phyloP scores from a whole-genome alignment of 30 jellyfish, hydroid and myxozoan genomes.

The Cassiopea andromeda region DNA sequence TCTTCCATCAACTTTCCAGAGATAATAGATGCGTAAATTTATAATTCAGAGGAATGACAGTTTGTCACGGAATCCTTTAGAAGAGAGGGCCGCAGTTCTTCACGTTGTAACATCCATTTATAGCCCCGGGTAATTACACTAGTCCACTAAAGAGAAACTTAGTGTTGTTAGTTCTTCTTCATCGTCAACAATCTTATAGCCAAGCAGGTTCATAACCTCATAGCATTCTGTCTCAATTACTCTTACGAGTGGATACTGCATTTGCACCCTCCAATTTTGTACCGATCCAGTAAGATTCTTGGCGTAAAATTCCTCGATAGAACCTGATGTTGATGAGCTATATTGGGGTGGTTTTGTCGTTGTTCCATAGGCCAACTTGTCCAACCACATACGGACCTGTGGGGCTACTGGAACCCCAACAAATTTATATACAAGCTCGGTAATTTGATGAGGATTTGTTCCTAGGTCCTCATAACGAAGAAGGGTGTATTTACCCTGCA shows the following conservation, averaged over 20 bases:
- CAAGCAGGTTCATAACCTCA: slow-evolving; percentile 98
- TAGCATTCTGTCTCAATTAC: slow-evolving; percentile 97
- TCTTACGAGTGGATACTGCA: slow-evolving; percentile 92
- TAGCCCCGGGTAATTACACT: background rate
- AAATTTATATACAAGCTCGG: slow-evolving; percentile 96
- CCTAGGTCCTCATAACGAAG: slow-evolving; percentile 99
- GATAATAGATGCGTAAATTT: too few species aligned
- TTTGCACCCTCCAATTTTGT: slow-evolving; percentile 95
- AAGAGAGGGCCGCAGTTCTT: background rate
- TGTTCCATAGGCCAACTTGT: slow-evolving; percentile 90
- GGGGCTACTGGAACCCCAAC: slow-evolving; percentile 99
- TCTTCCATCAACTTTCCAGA: too few species aligned
- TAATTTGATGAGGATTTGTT: slow-evolving; percentile 97
- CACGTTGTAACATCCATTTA: too few species aligned
- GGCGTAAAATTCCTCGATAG: slow-evolving; percentile 95
- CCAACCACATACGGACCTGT: slow-evolving; percentile 99
- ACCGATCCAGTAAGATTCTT: slow-evolving; percentile 96
- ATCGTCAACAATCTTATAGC: slow-evolving; percentile 97
- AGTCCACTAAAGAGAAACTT: slow-evolving; percentile 94
- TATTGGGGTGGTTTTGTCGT: slow-evolving; percentile 90
- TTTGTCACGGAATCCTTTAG: background rate
- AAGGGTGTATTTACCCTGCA: slow-evolving; percentile 97
- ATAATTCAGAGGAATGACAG: too few species aligned
- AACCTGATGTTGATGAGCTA: slow-evolving; percentile 98
- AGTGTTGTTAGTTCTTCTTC: slow-evolving; percentile 99